Conservation (phyloP, 2,888 invertebrate species). For the Cantharis rustica region DNA sequence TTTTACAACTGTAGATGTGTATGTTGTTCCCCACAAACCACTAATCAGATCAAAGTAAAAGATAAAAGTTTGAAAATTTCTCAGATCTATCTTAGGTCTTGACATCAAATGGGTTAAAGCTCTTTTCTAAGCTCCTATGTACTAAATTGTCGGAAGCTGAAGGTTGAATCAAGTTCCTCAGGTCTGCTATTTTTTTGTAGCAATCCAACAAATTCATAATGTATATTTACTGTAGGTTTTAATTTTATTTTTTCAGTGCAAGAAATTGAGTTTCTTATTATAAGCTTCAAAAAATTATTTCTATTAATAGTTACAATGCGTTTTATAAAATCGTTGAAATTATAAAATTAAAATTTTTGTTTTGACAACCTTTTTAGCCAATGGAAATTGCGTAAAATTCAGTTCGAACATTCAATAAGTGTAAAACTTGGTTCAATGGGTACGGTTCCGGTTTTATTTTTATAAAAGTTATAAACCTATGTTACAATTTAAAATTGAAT, state of each 20-base stretch:
- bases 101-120: constrained; percentile 11
- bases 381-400: neutral
- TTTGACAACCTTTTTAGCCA: no score
- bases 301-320: no score
- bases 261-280: neutral
- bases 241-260: neutral
- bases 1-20: neutral
- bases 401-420: neutral
- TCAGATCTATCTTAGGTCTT: constrained; percentile 3
- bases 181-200: neutral
- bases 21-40: neutral
- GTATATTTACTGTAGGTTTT: neutral
- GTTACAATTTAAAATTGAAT: neutral
- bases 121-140: neutral
- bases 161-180: neutral
- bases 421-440: neutral
- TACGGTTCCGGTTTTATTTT: neutral
- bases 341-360: no score
- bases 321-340: no score
- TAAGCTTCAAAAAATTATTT: no score
- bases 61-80: constrained; percentile 13
- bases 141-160: constrained; percentile 1
- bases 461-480: neutral
- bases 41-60: constrained; percentile 3
- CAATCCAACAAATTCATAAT: neutral